Evolutionary conservation across 2,888 invertebrate species (phyloP).

Genomic region (Suillia variegata): DNA sequence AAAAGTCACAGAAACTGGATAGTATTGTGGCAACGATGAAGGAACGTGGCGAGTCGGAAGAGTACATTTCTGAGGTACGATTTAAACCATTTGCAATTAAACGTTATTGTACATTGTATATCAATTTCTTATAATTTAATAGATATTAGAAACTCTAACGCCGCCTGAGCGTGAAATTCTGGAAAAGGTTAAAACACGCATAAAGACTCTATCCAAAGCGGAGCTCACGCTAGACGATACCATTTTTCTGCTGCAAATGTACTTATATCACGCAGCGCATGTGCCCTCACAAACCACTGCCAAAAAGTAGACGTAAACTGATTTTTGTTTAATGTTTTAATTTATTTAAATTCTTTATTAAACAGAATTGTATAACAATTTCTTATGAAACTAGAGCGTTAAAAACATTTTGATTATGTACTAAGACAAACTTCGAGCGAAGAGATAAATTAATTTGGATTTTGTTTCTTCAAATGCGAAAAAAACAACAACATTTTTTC

Average conservation of each 20-base stretch:
- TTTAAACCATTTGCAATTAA: no score
- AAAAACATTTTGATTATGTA: neutral
- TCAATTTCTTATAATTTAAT: slow-evolving; percentile 2
- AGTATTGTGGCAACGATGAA: slow-evolving; percentile 80
- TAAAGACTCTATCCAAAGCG: slow-evolving; percentile 77
- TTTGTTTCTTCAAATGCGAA: slow-evolving; percentile 19
- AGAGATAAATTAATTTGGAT: slow-evolving; percentile 2
- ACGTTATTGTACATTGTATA: no score
- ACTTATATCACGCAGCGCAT: slow-evolving; percentile 64
- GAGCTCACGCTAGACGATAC: slow-evolving; percentile 83
- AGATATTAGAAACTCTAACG: slow-evolving; percentile 77
- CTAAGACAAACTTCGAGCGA: slow-evolving; percentile 4
- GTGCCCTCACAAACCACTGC: neutral
- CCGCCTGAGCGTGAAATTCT: slow-evolving; percentile 81
- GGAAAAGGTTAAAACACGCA: slow-evolving; percentile 73
- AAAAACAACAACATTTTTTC: no score
- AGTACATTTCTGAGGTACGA: slow-evolving; percentile 78
- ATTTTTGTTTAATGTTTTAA: slow-evolving; percentile 14
- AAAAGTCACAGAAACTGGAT: slow-evolving; percentile 85
- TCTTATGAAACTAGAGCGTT: slow-evolving; percentile 11
- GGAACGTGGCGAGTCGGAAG: slow-evolving; percentile 76
- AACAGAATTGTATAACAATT: slow-evolving; percentile 20
- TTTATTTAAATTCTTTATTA: slow-evolving; percentile 6
- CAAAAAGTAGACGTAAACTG: neutral
- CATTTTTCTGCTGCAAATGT: slow-evolving; percentile 81